Base-by-base conservation (phyloP, 2,113 vertebrate genomes). In the Actenoides hombroni region DNA sequence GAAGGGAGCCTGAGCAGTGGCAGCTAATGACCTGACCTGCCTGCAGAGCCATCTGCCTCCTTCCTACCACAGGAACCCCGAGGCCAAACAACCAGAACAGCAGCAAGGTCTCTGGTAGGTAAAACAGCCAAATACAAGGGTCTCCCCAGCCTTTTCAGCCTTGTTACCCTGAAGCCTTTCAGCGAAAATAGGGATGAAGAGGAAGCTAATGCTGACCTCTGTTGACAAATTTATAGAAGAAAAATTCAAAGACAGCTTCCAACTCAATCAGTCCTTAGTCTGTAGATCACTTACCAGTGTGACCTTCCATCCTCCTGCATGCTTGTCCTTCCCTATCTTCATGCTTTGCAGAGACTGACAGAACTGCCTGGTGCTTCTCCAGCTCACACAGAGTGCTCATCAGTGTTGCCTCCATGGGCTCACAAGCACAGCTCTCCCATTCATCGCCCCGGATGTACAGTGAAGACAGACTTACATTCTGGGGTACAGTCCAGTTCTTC, bases 201-300 rank as follows among this genome's bases (percentile, higher is more conserved):
- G 37, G 95, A 95, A 95, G 95, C 74, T 95, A 95, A 95, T 95
- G 94, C 95, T 97, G 94, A 96, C 86, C 96, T 97, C 95, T 97
- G 94, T 96, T 95, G 95, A 96, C 96, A 96, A 92, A 79, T 40
- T 69, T 91, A 90, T 77, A 81, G 82, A 96, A 91, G 88, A 95
- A 95, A 96, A 95, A 75, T 84, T 86, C 39, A 29, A 91, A 81
- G 53, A 44, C 35, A 86, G 18, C 24, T 92, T 78, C 64, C 91
- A 33, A 53, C n/a, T 87, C 48, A 39, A 21, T 53, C 49, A 81
- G 20, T n/a, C 31, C 21, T 84, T 56, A 29, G 31, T 44, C 78
- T 86, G 44, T 31, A 87, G 26, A 68, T 71, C 48, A 68, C 26
- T 84, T 78, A 31, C 25, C 68, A 51, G 11, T 33, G 37, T 35